These are phyloP conservation scores for Falco concolor DNA, from an alignment of 2,797 vertebrate species.

Conservation along the genomic window DNA sequence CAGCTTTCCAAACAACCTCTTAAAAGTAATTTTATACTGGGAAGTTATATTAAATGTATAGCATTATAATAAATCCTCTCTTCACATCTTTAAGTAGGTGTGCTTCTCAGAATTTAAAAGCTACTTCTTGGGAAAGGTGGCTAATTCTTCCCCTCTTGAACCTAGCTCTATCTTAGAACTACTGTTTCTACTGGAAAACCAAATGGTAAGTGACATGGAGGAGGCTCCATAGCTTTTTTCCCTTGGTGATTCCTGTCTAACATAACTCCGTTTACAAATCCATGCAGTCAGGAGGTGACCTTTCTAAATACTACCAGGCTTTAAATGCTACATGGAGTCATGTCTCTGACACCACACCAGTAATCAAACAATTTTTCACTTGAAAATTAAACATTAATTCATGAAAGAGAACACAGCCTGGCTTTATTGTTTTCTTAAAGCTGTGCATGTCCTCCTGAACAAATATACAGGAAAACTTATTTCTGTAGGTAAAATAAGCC, in stretches of 20 bases:
- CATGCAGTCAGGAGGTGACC: neutral
- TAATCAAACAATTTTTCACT: neutral
- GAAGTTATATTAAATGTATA: slow-evolving; percentile 24
- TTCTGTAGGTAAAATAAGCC: neutral
- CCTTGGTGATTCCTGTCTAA: neutral
- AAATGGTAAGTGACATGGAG: neutral
- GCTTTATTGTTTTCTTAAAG: neutral
- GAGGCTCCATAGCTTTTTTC: neutral
- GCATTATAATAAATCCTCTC: slow-evolving; percentile 28
- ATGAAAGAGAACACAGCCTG: neutral
- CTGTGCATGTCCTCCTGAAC: neutral
- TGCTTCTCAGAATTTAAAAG: slow-evolving; percentile 34
- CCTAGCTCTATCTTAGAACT: neutral
- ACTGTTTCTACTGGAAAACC: neutral
- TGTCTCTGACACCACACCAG: neutral
- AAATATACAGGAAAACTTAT: neutral
- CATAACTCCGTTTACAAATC: neutral
- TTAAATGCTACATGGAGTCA: neutral
- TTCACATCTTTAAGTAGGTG: neutral
- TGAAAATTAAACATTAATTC: neutral
- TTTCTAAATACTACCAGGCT: neutral
- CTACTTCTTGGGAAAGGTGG: slow-evolving; percentile 34
- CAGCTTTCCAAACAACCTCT: slow-evolving; percentile 19
- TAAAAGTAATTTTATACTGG: neutral
- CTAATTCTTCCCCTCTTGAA: neutral